Conservation (phyloP, 2,888 invertebrate genomes). For the Rhagonycha lutea region DNA sequence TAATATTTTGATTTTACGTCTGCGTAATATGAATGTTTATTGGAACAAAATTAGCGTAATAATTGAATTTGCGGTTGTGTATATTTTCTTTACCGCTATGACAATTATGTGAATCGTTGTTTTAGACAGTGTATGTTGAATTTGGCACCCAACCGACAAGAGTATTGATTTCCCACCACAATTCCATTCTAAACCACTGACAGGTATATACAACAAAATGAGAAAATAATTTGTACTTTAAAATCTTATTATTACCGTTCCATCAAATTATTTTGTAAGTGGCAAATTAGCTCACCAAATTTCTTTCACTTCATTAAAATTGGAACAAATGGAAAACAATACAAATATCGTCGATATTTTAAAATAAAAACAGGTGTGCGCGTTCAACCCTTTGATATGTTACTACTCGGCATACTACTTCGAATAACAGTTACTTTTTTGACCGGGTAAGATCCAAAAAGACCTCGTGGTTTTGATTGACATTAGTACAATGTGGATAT, state of each 20-base stretch:
- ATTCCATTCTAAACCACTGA: not conserved
- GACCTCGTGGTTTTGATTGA: no score
- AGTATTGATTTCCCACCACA: not conserved
- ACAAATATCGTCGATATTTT: no score
- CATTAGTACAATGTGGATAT: no score
- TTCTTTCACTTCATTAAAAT: not conserved
- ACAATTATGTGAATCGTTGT: not conserved
- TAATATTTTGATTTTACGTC: not conserved
- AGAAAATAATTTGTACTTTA: not conserved
- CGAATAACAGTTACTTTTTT: no score
- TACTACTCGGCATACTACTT: not conserved
- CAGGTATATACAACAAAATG: not conserved
- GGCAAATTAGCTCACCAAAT: not conserved
- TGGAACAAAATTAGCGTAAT: not conserved
- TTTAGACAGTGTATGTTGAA: constrained; percentile 1
- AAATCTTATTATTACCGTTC: not conserved
- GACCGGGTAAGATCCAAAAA: no score
- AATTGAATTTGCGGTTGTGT: not conserved
- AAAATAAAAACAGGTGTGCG: no score
- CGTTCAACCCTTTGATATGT: not conserved
- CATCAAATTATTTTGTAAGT: not conserved
- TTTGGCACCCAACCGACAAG: not conserved
- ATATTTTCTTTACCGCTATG: constrained; percentile 4
- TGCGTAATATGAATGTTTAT: not conserved
- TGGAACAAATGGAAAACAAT: no score